Percentiles rank a stretch among this genome's conserved stretches.
Evolutionary conservation across 2,888 invertebrate genomes (phyloP).

Genomic region (Malacosoma neustria): DNA sequence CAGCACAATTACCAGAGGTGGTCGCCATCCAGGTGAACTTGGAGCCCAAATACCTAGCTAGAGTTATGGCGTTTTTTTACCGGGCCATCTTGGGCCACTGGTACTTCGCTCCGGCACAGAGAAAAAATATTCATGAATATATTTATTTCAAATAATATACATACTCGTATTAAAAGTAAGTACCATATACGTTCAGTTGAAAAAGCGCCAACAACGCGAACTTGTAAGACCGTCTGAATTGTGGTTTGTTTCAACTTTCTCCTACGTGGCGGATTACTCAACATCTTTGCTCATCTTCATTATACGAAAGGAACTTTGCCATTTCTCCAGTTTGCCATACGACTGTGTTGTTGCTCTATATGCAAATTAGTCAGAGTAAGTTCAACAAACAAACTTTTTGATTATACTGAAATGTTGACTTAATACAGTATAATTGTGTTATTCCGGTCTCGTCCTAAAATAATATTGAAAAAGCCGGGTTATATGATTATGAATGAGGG

Average conservation of each 20-base stretch:
- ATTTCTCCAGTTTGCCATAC: slow-evolving; percentile 46
- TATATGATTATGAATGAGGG: not conserved
- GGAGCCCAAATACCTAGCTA: too few species aligned
- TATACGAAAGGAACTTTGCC: slow-evolving; percentile 57
- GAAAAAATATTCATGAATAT: too few species aligned
- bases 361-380: slow-evolving; percentile 57
- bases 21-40: too few species aligned
- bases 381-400: slow-evolving; percentile 57
- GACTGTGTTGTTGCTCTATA: slow-evolving; percentile 51
- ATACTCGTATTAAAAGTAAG: not conserved
- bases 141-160: too few species aligned
- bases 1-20: too few species aligned
- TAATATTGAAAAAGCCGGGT: slow-evolving; percentile 10
- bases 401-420: slow-evolving; percentile 31
- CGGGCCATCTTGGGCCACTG: too few species aligned
- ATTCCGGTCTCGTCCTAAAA: slow-evolving; percentile 22
- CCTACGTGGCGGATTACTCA: slow-evolving; percentile 50
- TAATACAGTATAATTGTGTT: slow-evolving; percentile 28
- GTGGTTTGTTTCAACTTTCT: slow-evolving; percentile 52
- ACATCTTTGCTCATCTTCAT: slow-evolving; percentile 61
- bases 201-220: slow-evolving; percentile 28
- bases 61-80: too few species aligned
- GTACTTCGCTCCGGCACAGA: too few species aligned
- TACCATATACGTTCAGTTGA: slow-evolving; percentile 4
- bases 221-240: slow-evolving; percentile 19